Conservation (phyloP, 1,140 invertebrate genomes). For the Leptoteleia sp. region DNA sequence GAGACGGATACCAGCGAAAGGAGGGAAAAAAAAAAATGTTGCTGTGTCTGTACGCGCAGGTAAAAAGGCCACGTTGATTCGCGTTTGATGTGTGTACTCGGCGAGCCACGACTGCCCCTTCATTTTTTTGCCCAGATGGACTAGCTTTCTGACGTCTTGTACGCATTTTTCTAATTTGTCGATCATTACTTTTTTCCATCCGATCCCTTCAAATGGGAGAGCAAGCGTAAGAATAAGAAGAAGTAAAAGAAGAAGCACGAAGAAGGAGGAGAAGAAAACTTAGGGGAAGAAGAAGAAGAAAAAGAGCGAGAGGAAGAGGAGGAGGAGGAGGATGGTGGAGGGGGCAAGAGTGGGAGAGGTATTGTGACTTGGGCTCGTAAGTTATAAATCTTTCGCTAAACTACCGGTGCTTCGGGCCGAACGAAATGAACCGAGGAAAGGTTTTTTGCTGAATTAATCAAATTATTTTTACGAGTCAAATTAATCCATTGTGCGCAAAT, state of each 20-base stretch:
- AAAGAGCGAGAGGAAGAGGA: not conserved
- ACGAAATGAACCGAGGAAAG: constrained; percentile 7
- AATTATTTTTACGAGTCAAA: constrained; percentile 32
- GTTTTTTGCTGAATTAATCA: constrained; percentile 45
- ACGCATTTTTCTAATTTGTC: constrained; percentile 44
- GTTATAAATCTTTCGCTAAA: constrained; percentile 37
- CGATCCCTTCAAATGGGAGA: not conserved
- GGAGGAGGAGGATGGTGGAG: not conserved
- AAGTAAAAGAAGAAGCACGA: not conserved
- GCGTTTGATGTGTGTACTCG: constrained; percentile 22
- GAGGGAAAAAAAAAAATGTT: constrained; percentile 3
- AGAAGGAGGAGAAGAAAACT: not conserved
- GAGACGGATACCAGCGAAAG: not conserved
- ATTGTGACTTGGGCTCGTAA: not conserved
- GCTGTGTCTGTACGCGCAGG: not conserved
- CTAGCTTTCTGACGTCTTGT: constrained; percentile 25
- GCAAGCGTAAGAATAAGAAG: not conserved
- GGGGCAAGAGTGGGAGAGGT: not conserved
- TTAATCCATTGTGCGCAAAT: constrained; percentile 24
- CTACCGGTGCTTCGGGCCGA: not conserved
- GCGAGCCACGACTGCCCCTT: constrained; percentile 12
- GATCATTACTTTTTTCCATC: constrained; percentile 31
- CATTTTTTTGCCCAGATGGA: constrained; percentile 13
- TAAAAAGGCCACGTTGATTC: constrained; percentile 30
- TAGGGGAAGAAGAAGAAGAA: not conserved